A percentile compares a stretch with the other conserved stretches of the same genome.
Evolutionary conservation across 92 coral and sea anemone species (phyloP).

Genomic region (Porites cylindrica): DNA sequence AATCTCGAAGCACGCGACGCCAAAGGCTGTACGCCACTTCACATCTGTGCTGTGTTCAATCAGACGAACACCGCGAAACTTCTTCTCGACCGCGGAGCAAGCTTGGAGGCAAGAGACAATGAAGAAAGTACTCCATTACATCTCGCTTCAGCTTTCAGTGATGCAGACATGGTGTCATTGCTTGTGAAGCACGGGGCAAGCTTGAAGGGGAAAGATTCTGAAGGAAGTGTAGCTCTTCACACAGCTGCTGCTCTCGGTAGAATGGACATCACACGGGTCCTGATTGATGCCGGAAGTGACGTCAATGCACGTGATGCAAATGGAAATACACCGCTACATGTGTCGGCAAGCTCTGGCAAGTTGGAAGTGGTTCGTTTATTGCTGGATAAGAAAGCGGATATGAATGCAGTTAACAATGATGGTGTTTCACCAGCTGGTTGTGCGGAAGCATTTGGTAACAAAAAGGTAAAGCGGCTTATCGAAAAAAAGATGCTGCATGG

Average conservation of each 20-base stretch:
- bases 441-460: neutral
- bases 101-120: constrained; percentile 26
- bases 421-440: constrained; percentile 13
- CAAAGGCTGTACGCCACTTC: constrained; percentile 35
- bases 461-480: neutral
- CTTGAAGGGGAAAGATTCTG: neutral
- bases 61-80: neutral
- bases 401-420: neutral
- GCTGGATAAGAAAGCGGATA: constrained; percentile 20
- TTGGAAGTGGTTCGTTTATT: constrained; percentile 2
- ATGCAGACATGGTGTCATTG: constrained; percentile 10
- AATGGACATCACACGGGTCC: neutral
- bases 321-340: constrained; percentile 26
- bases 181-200: neutral
- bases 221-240: constrained; percentile 22
- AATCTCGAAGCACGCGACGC: constrained; percentile 11
- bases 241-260: constrained; percentile 6
- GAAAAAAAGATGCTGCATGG: neutral
- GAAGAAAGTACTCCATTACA: constrained; percentile 38
- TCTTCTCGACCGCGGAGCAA: constrained; percentile 18
- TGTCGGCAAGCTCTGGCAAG: constrained; percentile 31
- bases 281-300: constrained; percentile 3
- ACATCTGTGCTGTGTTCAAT: constrained; percentile 27
- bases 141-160: constrained; percentile 30
- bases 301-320: constrained; percentile 3